Conservation (phyloP, 2,888 invertebrate genomes). For the Dryocosmus kuriphilus region DNA sequence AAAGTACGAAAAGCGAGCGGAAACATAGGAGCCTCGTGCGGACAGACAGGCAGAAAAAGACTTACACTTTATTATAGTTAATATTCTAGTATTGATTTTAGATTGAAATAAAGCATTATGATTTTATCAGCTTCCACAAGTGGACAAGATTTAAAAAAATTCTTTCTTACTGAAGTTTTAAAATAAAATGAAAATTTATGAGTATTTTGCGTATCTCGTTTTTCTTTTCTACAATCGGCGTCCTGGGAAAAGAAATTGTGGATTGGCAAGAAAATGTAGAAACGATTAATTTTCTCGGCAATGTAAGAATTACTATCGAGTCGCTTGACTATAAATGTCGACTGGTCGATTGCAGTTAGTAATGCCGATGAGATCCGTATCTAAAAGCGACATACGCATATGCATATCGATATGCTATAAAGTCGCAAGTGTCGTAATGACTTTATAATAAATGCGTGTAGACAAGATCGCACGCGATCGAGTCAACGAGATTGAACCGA, state of each 20-base stretch:
- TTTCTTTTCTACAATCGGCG: background rate
- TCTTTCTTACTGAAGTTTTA: background rate
- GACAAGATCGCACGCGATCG: slow-evolving; percentile 54
- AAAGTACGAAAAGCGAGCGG: too few relatives aligned
- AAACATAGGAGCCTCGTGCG: too few relatives aligned
- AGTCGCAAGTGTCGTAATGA: slow-evolving; percentile 59
- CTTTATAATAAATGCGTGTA: slow-evolving; percentile 62
- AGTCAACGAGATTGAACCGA: slow-evolving; percentile 37
- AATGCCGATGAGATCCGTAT: slow-evolving; percentile 61
- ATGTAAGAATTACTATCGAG: slow-evolving; percentile 37
- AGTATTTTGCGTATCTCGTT: background rate
- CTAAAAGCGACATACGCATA: slow-evolving; percentile 52
- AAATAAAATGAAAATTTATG: background rate
- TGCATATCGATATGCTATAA: slow-evolving; percentile 56
- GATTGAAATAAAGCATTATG: too few relatives aligned
- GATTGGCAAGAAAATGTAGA: slow-evolving; percentile 51
- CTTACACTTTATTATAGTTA: too few relatives aligned
- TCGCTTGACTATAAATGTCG: slow-evolving; percentile 33
- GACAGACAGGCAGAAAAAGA: too few relatives aligned
- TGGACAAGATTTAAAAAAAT: background rate
- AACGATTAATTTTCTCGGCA: slow-evolving; percentile 69
- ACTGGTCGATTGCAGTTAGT: slow-evolving; percentile 2
- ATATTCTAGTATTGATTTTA: too few relatives aligned
- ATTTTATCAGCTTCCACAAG: too few relatives aligned
- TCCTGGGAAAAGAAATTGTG: slow-evolving; percentile 22